Percentiles rank a stretch among this genome's conserved stretches.
These are phyloP conservation scores for Scaptomyza cyrtandrae DNA, from an alignment of 2,888 invertebrate species.

Conservation along the genomic window DNA sequence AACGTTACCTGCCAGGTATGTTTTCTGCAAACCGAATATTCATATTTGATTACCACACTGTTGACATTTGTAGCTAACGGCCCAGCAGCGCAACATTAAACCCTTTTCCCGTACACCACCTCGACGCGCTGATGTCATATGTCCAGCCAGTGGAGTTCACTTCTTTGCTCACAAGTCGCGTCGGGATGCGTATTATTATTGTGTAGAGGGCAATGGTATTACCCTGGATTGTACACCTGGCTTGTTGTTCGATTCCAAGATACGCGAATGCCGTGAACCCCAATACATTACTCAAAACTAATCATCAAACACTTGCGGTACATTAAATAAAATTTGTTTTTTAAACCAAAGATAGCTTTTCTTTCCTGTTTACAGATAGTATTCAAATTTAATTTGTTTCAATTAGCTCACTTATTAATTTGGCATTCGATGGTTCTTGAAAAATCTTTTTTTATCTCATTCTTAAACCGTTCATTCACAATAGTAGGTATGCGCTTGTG, in stretches of 20 bases:
- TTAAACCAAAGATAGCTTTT: background rate
- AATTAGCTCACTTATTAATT: background rate
- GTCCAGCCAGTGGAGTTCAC: conserved; percentile 74
- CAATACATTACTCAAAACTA: conserved; percentile 44
- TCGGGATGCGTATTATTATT: conserved; percentile 76
- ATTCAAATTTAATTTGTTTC: background rate
- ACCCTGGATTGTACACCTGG: conserved; percentile 82
- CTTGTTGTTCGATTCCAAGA: conserved; percentile 69
- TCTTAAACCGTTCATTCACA: conserved; percentile 43
- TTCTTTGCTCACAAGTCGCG: conserved; percentile 71
- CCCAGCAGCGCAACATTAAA: conserved; percentile 66
- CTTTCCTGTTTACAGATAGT: background rate
- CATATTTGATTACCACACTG: background rate
- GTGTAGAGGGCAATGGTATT: conserved; percentile 80
- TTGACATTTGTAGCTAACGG: conserved; percentile 52
- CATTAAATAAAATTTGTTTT: background rate
- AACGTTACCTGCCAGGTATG: conserved; percentile 73
- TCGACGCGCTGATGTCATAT: conserved; percentile 76
- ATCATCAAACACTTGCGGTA: background rate
- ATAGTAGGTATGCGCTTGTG: conserved; percentile 43
- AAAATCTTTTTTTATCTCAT: conserved; percentile 31
- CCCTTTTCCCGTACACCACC: conserved; percentile 78
- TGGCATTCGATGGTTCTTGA: background rate
- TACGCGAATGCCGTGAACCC: conserved; percentile 75
- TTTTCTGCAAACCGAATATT: background rate